Conservation (phyloP, 2,888 invertebrate species). For the Myopa tessellatipennis region DNA sequence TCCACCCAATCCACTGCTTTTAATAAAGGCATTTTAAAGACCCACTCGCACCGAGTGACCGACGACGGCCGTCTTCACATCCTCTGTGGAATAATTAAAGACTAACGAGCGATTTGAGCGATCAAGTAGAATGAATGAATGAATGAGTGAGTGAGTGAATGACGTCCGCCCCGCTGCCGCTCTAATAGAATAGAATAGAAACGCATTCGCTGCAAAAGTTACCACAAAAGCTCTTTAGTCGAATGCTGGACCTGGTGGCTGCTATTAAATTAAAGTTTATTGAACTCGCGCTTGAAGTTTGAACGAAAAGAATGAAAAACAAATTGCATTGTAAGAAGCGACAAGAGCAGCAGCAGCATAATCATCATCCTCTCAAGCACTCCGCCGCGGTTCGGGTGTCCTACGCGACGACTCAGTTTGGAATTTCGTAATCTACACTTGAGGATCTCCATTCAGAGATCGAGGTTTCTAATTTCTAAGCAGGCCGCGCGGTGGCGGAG, state of each 20-base stretch:
- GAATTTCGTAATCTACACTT: slow-evolving; percentile 39
- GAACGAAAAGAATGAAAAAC: slow-evolving; percentile 14
- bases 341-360: slow-evolving; percentile 9
- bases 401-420: slow-evolving; percentile 24
- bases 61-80: background rate
- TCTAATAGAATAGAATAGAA: background rate
- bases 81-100: background rate
- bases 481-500: background rate
- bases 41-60: background rate
- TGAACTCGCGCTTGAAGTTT: slow-evolving; percentile 37
- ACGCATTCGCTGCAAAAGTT: background rate
- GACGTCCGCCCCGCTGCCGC: background rate
- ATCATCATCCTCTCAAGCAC: background rate
- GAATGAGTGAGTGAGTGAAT: background rate
- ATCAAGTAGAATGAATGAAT: slow-evolving; percentile 1
- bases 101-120: background rate
- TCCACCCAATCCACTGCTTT: too few relatives aligned
- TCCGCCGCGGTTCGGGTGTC: background rate
- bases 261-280: slow-evolving; percentile 40
- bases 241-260: background rate
- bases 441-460: slow-evolving; percentile 30
- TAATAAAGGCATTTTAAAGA: background rate
- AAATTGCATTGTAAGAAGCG: slow-evolving; percentile 33
- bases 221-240: slow-evolving; percentile 10
- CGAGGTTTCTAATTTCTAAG: slow-evolving; percentile 25